These are phyloP conservation scores for Drosophila falleni DNA, from an alignment of 2,888 invertebrate genomes.

Conservation along the genomic window DNA sequence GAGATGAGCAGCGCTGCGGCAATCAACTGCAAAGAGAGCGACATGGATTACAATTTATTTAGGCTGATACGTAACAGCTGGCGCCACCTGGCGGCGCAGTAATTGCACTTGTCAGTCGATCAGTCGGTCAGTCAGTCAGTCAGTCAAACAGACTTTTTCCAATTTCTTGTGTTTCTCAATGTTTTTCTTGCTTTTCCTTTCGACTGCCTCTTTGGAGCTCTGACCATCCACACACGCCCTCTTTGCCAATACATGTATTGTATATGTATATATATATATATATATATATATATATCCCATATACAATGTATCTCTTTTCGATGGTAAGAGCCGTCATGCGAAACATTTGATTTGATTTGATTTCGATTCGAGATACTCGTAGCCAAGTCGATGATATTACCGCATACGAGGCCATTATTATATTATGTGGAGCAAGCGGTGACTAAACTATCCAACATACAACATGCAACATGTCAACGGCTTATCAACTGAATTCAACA, in stretches of 20 bases:
- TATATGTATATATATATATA: background rate
- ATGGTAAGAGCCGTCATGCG: conserved; percentile 52
- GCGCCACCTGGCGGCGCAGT: conserved; percentile 27
- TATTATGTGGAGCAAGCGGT: conserved; percentile 57
- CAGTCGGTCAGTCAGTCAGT: conserved; percentile 18
- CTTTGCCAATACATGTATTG: background rate
- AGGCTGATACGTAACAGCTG: conserved; percentile 43
- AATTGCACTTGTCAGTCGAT: conserved; percentile 34
- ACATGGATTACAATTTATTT: background rate
- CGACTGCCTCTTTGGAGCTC: conserved; percentile 22
- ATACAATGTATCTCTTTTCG: conserved; percentile 15
- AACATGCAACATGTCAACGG: conserved; percentile 69
- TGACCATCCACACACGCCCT: conserved; percentile 36
- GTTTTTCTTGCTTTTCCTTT: conserved; percentile 53
- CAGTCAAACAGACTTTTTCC: conserved; percentile 21
- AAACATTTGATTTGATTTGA: conserved; percentile 66
- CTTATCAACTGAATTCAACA: conserved; percentile 61
- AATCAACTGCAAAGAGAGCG: conserved; percentile 74
- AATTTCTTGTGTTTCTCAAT: conserved; percentile 40
- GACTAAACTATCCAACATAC: conserved; percentile 36
- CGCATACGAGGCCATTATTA: conserved; percentile 65
- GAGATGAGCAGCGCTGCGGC: conserved; percentile 83
- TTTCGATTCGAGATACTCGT: conserved; percentile 60
- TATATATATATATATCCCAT: background rate
- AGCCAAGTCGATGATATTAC: conserved; percentile 59